Evolutionary conservation across 2,888 invertebrate species (phyloP).

Genomic region (Didymodactylos carnosus): DNA sequence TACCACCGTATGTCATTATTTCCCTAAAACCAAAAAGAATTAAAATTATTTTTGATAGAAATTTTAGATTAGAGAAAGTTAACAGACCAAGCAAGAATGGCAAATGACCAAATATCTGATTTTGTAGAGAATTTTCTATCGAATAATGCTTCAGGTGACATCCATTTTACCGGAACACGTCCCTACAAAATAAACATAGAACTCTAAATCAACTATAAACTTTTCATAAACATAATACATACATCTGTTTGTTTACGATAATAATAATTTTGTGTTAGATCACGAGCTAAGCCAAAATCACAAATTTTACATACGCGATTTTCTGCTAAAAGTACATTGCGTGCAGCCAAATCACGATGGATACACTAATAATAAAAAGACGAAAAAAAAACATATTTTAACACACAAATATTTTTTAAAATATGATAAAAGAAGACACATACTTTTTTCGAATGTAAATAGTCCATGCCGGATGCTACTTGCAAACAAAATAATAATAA

Average conservation of each 20-base stretch:
- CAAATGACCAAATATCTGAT: constrained; percentile 14
- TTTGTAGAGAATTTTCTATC: constrained; percentile 6
- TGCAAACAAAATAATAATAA: constrained; percentile 8
- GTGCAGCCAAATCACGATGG: constrained; percentile 14
- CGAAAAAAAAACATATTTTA: no score
- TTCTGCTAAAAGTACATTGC: constrained; percentile 12
- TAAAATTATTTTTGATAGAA: no score
- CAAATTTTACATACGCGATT: constrained; percentile 11
- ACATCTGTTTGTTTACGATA: constrained; percentile 10
- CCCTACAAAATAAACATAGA: neutral
- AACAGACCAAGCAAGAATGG: constrained; percentile 9
- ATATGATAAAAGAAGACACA: neutral
- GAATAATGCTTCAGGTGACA: constrained; percentile 12
- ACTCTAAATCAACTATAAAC: neutral
- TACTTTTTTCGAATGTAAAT: constrained; percentile 13
- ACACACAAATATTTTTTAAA: no score
- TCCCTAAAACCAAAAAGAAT: no score
- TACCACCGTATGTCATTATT: constrained; percentile 11
- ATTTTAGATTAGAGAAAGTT: no score
- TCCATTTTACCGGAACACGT: constrained; percentile 14
- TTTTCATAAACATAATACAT: neutral
- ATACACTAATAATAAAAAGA: neutral
- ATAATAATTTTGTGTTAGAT: constrained; percentile 10
- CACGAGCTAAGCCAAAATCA: constrained; percentile 14
- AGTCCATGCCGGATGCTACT: constrained; percentile 6